Evolutionary conservation across 2,888 invertebrate genomes (phyloP), one percentile per base, ranked within the genome.

Genomic region (Hirtodrosophila trivittata): DNA sequence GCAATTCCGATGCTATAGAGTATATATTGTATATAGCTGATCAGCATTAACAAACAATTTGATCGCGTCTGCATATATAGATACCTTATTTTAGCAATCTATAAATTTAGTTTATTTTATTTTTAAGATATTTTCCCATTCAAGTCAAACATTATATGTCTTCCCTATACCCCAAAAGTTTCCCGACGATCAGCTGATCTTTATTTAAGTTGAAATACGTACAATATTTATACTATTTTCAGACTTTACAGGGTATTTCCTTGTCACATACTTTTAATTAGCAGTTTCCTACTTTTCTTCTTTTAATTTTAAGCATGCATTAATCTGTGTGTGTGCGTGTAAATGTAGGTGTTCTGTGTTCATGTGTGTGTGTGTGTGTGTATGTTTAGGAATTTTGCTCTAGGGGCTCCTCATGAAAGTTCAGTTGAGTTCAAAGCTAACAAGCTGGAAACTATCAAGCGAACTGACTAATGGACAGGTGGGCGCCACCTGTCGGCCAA

Each of bases 351-450:
- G 43, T 12, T 18, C 4, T 18, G 30, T 43, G 46, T 50, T 54
- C 28, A 28, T 16, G 55, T 46, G 43, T 32, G 33, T 25, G 32
- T 50, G 46, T n/a, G 42, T 32, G 21, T 28, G 14, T 21, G 38
- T 42, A 25, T 45, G 10, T 35, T 33, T 58, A 18, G 28, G 39
- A 18, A 41, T 52, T 37, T 60, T 33, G 46, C 58, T 55, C 26
- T 56, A 41, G 62, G 71, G 57, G 46, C 73, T 82, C 5, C 78
- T 82, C 60, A 55, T 72, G 63, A 77, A 75, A 81, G 78, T 80
- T 80, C 85, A 84, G 75, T 67, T 81, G 75, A 81, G 78, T 78
- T 78, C 84, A 84, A 83, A 78, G 81, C 81, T 70, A 78, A 78
- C 84, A 78, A 78, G 70, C 64, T 78, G 84, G 84, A 83, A 78